Conservation (phyloP, 1,140 invertebrate species). For the Cydia splendana region DNA sequence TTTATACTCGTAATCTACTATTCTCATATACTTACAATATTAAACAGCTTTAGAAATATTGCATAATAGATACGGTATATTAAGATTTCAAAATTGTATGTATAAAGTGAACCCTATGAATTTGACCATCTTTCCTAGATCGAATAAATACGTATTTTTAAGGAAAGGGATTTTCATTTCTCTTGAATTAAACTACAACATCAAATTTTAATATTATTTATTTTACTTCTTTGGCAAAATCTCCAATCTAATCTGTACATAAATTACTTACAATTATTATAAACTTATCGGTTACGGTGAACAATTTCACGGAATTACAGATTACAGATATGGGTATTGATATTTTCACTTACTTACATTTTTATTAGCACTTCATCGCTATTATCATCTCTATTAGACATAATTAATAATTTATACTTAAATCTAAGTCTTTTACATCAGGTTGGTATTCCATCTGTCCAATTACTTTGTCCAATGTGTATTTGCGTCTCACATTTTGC, state of each 20-base stretch:
- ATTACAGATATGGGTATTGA: too few relatives aligned
- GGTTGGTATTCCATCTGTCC: too few relatives aligned
- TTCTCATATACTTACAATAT: too few relatives aligned
- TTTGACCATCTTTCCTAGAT: not conserved
- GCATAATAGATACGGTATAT: not conserved
- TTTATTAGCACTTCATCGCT: not conserved
- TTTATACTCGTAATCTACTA: too few relatives aligned
- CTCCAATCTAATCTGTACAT: constrained; percentile 34
- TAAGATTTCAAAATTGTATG: not conserved
- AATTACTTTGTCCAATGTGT: too few relatives aligned
- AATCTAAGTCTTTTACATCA: too few relatives aligned
- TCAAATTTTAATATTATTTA: constrained; percentile 44
- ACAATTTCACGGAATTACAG: not conserved
- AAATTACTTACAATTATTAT: not conserved
- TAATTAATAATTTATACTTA: too few relatives aligned
- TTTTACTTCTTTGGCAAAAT: constrained; percentile 53
- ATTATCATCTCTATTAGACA: too few relatives aligned
- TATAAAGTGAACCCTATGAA: not conserved
- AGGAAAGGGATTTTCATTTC: constrained; percentile 16
- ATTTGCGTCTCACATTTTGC: too few relatives aligned
- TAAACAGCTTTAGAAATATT: not conserved
- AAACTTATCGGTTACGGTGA: not conserved
- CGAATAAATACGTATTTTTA: constrained; percentile 1
- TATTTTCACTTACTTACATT: too few relatives aligned
- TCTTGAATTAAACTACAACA: not conserved